phyloP scores from a whole-genome alignment of 2,797 vertebrate genomes.

The Peromyscus melanophrys region DNA sequence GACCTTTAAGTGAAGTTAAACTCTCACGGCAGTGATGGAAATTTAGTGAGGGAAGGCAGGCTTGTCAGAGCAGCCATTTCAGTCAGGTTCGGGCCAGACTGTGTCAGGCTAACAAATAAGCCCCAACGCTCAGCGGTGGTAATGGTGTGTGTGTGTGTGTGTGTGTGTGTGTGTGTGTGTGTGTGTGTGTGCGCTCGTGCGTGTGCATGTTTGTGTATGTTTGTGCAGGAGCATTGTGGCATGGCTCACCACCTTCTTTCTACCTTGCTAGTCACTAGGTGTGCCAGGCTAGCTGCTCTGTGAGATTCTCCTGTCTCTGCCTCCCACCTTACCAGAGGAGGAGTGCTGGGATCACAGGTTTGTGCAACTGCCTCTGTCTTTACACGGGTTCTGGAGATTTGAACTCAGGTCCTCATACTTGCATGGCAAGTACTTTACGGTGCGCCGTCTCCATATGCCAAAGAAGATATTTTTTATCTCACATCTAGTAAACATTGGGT shows the following conservation, averaged over 20 bases:
- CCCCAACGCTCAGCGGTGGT: neutral
- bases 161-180: neutral
- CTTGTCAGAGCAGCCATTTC: neutral
- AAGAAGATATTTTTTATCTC: conserved; percentile 36
- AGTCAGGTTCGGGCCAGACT: neutral
- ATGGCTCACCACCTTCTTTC: neutral
- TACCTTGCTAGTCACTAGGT: neutral
- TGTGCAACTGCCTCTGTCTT: neutral
- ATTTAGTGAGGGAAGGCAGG: neutral
- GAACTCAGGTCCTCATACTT: neutral
- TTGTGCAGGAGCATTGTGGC: neutral
- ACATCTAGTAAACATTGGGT: neutral
- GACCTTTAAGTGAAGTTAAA: conserved; percentile 56
- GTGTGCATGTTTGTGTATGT: neutral
- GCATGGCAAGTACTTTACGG: neutral
- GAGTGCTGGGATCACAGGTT: neutral
- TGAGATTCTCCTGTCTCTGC: neutral
- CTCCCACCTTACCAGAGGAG: neutral
- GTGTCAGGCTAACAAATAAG: neutral
- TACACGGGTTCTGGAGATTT: neutral
- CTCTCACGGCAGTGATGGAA: neutral
- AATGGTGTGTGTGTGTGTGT: neutral
- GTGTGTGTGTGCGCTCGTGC: too few species aligned
- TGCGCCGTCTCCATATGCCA: neutral
- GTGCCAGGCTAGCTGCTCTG: neutral